A percentile compares a stretch with the other conserved stretches of the same genome.
Evolutionary conservation across 92 coral and sea anemone species (phyloP).

Genomic region (Epizoanthus rinbou): DNA sequence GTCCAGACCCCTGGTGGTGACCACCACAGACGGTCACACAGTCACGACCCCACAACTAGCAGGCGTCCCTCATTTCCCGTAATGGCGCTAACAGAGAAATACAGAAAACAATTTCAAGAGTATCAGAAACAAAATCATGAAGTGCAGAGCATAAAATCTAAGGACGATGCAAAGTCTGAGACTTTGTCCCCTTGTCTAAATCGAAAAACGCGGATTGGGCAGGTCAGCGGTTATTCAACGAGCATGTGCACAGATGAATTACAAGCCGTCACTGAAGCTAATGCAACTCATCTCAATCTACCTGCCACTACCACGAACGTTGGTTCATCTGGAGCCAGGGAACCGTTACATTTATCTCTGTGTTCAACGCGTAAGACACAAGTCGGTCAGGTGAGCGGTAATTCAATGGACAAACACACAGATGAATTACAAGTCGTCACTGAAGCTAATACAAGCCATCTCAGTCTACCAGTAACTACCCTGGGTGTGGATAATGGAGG

Average conservation of each 20-base stretch:
- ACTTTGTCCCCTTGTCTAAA: background rate
- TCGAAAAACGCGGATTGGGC: background rate
- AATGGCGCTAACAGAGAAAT: slow-evolving; percentile 78
- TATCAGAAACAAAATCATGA: slow-evolving; percentile 16
- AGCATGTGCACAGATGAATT: background rate
- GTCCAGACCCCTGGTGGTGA: slow-evolving; percentile 50
- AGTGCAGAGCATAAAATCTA: background rate
- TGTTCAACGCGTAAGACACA: slow-evolving; percentile 4
- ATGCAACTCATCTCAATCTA: background rate
- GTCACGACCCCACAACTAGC: slow-evolving; percentile 34
- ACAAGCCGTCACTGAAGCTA: background rate
- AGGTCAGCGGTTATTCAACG: background rate
- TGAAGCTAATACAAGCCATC: background rate
- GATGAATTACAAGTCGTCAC: background rate
- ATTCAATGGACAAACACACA: background rate
- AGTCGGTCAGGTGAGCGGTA: background rate
- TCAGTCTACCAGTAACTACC: background rate
- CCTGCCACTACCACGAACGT: too few species aligned
- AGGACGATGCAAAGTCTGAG: background rate
- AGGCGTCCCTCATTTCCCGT: slow-evolving; percentile 51
- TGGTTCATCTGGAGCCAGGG: too few species aligned
- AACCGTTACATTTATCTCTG: background rate
- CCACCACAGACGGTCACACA: slow-evolving; percentile 12
- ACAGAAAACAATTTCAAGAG: slow-evolving; percentile 61
- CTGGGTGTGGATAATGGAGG: background rate